Percentiles rank a stretch among this genome's conserved stretches.
phyloP scores from a whole-genome alignment of 2,113 vertebrate genomes.

The Bubalus kerabau region DNA sequence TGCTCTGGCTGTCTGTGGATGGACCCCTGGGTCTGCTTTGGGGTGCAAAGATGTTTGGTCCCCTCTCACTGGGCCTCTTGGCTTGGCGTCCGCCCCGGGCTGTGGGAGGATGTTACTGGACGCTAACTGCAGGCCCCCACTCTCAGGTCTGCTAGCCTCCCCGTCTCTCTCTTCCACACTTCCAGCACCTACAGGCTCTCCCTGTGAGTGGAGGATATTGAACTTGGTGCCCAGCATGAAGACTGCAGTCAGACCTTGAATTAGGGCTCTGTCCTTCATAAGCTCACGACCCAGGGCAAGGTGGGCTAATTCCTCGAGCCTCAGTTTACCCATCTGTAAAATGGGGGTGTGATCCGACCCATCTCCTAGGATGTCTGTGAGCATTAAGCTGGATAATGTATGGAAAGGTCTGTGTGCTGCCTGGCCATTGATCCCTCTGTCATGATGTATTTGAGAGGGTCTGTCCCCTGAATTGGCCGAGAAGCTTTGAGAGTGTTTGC shows the following conservation, averaged over 20 bases:
- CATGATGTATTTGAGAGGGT: fast-evolving
- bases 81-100: not conserved
- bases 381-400: fast-evolving
- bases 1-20: not conserved
- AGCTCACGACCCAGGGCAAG: not conserved
- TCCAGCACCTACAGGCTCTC: not conserved
- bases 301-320: not conserved
- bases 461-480: not conserved
- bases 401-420: not conserved
- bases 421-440: fast-evolving
- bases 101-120: not conserved
- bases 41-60: not conserved
- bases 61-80: not conserved
- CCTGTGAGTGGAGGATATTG: not conserved
- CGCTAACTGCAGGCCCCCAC: not conserved
- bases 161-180: not conserved
- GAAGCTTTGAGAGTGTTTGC: not conserved
- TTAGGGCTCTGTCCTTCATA: not conserved
- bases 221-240: fast-evolving
- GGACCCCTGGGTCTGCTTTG: not conserved
- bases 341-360: not conserved
- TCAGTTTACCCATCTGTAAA: not conserved
- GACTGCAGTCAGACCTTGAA: no score
- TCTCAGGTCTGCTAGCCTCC: fast-evolving
- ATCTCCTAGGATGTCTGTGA: no score